Base-by-base conservation (phyloP, 2,888 invertebrate species). In the Cheiracanthium punctorium region DNA sequence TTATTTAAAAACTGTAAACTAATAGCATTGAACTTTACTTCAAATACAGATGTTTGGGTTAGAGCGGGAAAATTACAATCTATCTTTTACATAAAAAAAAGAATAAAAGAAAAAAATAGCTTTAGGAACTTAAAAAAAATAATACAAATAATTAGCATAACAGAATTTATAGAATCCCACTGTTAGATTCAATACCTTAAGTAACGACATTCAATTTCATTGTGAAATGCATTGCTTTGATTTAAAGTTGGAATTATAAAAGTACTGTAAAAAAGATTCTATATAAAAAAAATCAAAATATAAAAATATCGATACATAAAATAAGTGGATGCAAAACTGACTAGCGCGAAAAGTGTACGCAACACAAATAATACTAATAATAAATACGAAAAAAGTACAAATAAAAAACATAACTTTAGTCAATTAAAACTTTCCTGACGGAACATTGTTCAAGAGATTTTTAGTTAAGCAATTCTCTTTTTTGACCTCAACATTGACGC, bases 331-430 rank as follows among this genome's bases (percentile, higher is more conserved):
- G 58, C 4, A 58, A 58, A 58, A 58, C 17, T 58, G 58, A 58
- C 58, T 58, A 58, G 58, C 24, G 58, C 58, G 4, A 58, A 58
- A 58, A 58, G 4, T 24, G 24, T 24, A 17, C 24, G 20, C 5
- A 58, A 58, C 24, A 58, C 58, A 58, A 24, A 58, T 58, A 58
- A 58, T 58, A 48, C 24, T 58, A 17, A 58, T 24, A 58, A 58
- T 17, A 24, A 24, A 24, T 24, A 2, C 48, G 17, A 17, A 48
- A 17, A 48, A 37, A 48, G 5, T 48, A 17, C 5, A 7, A 24
- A 4, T 2, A 1, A 20, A 58, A 58, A 58, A 20, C 24, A 24
- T 58, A 37, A 37, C 10, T 10, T 10, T 37, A 10, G n/a, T n/a
- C n/a, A n/a, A n/a, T n/a, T n/a, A n/a, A n/a, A n/a, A n/a, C 17